Conservation (phyloP, 2,888 invertebrate genomes). For the Cephonodes hylas region DNA sequence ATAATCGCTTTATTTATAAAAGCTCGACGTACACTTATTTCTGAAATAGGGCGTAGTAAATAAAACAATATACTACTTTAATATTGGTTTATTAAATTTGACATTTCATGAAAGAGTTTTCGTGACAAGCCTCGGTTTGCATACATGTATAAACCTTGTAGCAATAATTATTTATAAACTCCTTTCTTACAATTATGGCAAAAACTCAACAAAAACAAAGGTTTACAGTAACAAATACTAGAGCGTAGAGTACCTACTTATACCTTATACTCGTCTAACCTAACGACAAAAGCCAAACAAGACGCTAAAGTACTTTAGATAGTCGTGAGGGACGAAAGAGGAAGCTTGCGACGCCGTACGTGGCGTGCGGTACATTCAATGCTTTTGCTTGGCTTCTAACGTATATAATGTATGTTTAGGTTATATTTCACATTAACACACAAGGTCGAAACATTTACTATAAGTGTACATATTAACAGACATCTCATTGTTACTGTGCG, state of each 20-base stretch:
- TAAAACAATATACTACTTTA: constrained; percentile 35
- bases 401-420: constrained; percentile 20
- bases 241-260: constrained; percentile 55
- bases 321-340: constrained; percentile 21
- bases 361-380: constrained; percentile 10
- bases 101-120: constrained; percentile 78
- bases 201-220: constrained; percentile 79
- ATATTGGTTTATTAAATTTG: constrained; percentile 79
- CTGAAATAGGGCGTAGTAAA: constrained; percentile 17
- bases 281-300: constrained; percentile 78
- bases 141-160: constrained; percentile 73
- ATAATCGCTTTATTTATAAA: too few species aligned
- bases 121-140: constrained; percentile 78
- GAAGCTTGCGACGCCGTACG: constrained; percentile 20
- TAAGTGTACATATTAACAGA: constrained; percentile 50
- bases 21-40: too few species aligned
- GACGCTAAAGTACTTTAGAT: constrained; percentile 57
- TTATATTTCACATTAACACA: constrained; percentile 66
- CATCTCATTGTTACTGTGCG: constrained; percentile 54
- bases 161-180: constrained; percentile 73
- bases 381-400: constrained; percentile 14
- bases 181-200: constrained; percentile 73
- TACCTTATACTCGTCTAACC: constrained; percentile 65
- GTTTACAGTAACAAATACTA: constrained; percentile 69
- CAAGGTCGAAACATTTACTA: constrained; percentile 72